These are phyloP conservation scores for Helicoverpa armigera DNA, from an alignment of 1,140 invertebrate species.

Conservation along the genomic window DNA sequence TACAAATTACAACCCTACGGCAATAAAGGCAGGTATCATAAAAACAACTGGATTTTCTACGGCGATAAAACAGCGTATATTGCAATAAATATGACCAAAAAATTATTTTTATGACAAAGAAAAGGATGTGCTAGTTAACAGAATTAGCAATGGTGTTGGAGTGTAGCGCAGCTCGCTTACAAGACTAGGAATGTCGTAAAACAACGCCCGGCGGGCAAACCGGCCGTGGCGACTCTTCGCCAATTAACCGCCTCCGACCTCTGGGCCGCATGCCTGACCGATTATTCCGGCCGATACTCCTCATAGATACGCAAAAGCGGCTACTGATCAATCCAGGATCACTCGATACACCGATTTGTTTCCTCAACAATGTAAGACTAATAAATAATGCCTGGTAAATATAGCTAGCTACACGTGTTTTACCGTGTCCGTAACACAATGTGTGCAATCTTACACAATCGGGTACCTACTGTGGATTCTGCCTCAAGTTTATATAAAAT, in stretches of 20 bases:
- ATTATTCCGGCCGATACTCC: conserved; percentile 66
- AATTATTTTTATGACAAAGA: conserved; percentile 40
- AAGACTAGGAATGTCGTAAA: conserved; percentile 79
- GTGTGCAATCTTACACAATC: conserved; percentile 53
- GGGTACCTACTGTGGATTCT: conserved; percentile 51
- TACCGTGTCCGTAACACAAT: conserved; percentile 25
- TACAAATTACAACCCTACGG: conserved; percentile 29
- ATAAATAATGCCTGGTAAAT: neutral
- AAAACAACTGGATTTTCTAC: neutral
- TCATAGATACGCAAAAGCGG: conserved; percentile 61
- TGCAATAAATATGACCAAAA: conserved; percentile 1
- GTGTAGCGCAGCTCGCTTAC: conserved; percentile 54
- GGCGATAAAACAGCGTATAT: neutral
- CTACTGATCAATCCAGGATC: conserved; percentile 30
- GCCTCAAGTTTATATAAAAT: conserved; percentile 2
- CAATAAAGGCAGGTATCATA: conserved; percentile 39
- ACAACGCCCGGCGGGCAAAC: conserved; percentile 78
- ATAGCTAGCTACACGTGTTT: neutral
- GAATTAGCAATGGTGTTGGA: conserved; percentile 50
- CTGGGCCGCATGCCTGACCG: conserved; percentile 67
- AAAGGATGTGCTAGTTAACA: conserved; percentile 53
- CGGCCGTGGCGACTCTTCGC: conserved; percentile 77
- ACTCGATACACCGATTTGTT: conserved; percentile 18
- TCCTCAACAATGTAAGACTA: conserved; percentile 37
- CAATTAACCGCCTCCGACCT: conserved; percentile 84